A percentile compares a stretch with the other conserved stretches of the same genome.
These are phyloP conservation scores for Platyscapa corneri DNA, from an alignment of 1,140 invertebrate species.

Conservation along the genomic window DNA sequence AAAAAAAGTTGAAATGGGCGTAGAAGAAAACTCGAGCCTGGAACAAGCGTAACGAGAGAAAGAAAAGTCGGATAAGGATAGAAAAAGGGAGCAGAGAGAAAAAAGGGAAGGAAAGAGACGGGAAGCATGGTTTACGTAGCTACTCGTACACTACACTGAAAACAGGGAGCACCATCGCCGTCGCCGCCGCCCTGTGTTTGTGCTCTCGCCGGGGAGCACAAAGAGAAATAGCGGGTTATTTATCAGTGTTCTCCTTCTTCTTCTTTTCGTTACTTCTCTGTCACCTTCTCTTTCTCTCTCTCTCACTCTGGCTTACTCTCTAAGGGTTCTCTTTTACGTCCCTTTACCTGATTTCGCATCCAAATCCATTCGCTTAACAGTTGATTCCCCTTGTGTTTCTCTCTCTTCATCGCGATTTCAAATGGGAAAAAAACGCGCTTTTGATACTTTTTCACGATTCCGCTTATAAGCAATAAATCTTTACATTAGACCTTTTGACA, in stretches of 20 bases:
- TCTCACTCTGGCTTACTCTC: slow-evolving; percentile 64
- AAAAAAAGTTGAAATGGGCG: slow-evolving; percentile 54
- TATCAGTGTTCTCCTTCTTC: slow-evolving; percentile 69
- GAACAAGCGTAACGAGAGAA: slow-evolving; percentile 58
- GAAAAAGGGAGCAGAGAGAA: slow-evolving; percentile 46
- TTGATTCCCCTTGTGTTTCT: slow-evolving; percentile 56
- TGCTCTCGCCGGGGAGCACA: slow-evolving; percentile 72
- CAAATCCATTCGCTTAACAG: slow-evolving; percentile 64
- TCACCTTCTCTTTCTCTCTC: slow-evolving; percentile 28
- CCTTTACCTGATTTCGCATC: slow-evolving; percentile 59
- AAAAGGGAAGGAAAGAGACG: slow-evolving; percentile 47
- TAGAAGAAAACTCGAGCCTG: slow-evolving; percentile 50
- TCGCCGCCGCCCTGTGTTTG: slow-evolving; percentile 68
- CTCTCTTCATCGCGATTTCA: neutral
- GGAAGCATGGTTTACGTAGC: slow-evolving; percentile 62
- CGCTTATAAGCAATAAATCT: slow-evolving; percentile 54
- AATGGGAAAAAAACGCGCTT: neutral
- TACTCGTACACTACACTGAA: slow-evolving; percentile 58
- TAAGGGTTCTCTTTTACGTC: slow-evolving; percentile 52
- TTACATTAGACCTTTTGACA: slow-evolving; percentile 58
- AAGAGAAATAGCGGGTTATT: slow-evolving; percentile 73
- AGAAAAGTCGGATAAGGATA: slow-evolving; percentile 61
- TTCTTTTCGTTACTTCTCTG: neutral
- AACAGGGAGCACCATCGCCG: slow-evolving; percentile 59
- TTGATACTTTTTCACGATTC: neutral